Evolutionary conservation across 92 coral and sea anemone species (phyloP).

Genomic region (Anthopleura xanthogrammica): DNA sequence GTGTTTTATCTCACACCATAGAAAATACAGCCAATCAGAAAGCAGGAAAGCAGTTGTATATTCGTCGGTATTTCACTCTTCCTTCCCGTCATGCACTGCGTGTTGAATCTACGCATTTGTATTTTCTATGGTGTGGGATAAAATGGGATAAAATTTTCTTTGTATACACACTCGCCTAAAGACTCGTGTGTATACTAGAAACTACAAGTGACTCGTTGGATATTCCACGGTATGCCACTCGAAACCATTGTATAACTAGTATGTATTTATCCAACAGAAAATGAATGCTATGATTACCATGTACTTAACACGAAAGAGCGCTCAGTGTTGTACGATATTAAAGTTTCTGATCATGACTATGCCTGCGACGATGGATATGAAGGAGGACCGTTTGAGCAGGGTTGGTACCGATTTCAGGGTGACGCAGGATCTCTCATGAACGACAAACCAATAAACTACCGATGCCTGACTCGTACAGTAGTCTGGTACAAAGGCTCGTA

Average conservation of each 20-base stretch:
- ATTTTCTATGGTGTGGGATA: too few relatives aligned
- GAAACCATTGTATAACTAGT: too few relatives aligned
- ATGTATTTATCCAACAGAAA: slow-evolving; percentile 4
- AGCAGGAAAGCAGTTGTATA: too few relatives aligned
- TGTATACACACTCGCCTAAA: too few relatives aligned
- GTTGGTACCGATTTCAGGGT: slow-evolving; percentile 43
- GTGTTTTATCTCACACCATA: neutral
- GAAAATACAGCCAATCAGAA: too few relatives aligned
- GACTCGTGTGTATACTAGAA: too few relatives aligned
- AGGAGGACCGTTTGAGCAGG: neutral
- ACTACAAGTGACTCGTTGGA: too few relatives aligned
- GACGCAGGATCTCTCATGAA: slow-evolving; percentile 26
- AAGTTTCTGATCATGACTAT: neutral
- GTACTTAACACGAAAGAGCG: slow-evolving; percentile 17
- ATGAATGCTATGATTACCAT: slow-evolving; percentile 26
- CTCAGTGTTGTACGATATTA: neutral
- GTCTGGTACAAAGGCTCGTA: slow-evolving; percentile 22
- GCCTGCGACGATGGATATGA: neutral
- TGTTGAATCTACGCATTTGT: too few relatives aligned
- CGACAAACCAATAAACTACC: neutral
- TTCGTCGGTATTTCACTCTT: too few relatives aligned
- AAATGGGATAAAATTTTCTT: too few relatives aligned
- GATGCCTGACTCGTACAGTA: slow-evolving; percentile 14
- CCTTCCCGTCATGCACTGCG: too few relatives aligned
- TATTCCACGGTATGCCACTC: too few relatives aligned